phyloP scores from a whole-genome alignment of 2,113 vertebrate species.

The Charina bottae region DNA sequence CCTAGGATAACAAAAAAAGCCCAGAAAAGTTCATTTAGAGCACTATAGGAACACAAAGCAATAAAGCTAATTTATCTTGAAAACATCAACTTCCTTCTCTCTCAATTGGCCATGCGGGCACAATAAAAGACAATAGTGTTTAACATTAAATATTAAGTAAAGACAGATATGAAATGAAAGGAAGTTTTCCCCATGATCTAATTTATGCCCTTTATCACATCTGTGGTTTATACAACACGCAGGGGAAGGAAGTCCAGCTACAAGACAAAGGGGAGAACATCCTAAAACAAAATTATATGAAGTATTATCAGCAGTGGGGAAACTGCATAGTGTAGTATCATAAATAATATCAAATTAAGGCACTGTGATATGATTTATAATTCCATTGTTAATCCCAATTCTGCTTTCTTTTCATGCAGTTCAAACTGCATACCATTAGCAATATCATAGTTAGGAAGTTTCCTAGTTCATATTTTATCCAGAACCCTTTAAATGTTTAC shows the following conservation, averaged over 20 bases:
- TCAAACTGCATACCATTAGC: background rate
- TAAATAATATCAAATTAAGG: slow-evolving; percentile 32
- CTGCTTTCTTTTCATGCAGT: background rate
- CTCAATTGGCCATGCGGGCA: slow-evolving; percentile 66
- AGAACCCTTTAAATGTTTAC: background rate
- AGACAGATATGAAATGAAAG: slow-evolving; percentile 30
- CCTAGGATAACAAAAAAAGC: background rate
- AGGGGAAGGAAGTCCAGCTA: slow-evolving; percentile 13
- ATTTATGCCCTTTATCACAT: slow-evolving; percentile 39
- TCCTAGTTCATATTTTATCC: background rate
- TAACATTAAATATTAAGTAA: slow-evolving; percentile 64
- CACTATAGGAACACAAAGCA: slow-evolving; percentile 51
- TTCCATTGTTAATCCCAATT: background rate
- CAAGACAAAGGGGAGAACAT: background rate
- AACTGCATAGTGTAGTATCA: slow-evolving; percentile 1
- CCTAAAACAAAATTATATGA: background rate
- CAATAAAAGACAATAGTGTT: slow-evolving; percentile 69
- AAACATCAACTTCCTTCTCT: slow-evolving; percentile 71
- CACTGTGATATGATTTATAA: slow-evolving; percentile 11
- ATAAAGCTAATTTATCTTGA: slow-evolving; percentile 73
- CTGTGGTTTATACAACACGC: background rate
- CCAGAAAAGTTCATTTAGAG: slow-evolving; percentile 41
- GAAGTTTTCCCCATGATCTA: slow-evolving; percentile 39
- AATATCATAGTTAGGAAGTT: background rate
- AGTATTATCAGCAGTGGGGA: background rate